phyloP scores from a whole-genome alignment of 2,113 vertebrate genomes.

The Cololabis saira region DNA sequence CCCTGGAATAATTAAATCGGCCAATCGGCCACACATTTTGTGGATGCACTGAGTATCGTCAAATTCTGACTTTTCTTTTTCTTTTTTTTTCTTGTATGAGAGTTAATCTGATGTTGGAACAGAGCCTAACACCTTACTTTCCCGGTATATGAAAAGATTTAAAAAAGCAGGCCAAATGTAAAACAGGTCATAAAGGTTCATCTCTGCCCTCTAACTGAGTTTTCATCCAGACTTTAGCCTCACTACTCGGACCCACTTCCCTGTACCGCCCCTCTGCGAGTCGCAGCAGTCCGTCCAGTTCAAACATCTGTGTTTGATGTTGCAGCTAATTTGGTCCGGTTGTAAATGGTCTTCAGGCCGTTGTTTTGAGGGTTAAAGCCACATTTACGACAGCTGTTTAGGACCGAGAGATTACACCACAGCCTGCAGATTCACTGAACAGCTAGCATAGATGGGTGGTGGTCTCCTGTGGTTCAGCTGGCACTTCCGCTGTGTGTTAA shows the following conservation, averaged over 20 bases:
- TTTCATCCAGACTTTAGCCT: conserved; percentile 4
- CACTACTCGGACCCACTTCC: conserved; percentile 3
- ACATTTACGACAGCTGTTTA: conserved; percentile 26
- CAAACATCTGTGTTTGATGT: conserved; percentile 33
- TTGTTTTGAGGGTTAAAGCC: conserved; percentile 13
- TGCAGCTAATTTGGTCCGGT: conserved; percentile 18
- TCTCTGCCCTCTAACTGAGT: conserved; percentile 12
- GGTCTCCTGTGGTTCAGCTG: conserved; percentile 38
- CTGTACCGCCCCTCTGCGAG: conserved; percentile 28
- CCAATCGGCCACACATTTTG: too few relatives aligned
- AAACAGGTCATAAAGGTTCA: too few relatives aligned
- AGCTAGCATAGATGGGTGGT: conserved; percentile 21
- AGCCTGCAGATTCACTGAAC: not conserved
- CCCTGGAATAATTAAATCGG: too few relatives aligned
- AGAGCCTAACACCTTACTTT: too few relatives aligned
- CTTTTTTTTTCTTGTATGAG: too few relatives aligned
- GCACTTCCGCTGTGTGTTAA: conserved; percentile 27
- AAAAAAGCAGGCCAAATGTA: too few relatives aligned
- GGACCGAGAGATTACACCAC: conserved; percentile 35
- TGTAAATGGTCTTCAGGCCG: conserved; percentile 58
- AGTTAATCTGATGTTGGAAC: too few relatives aligned
- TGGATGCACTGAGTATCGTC: too few relatives aligned
- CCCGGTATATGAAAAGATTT: too few relatives aligned
- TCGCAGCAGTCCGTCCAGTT: conserved; percentile 24
- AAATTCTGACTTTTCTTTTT: too few relatives aligned